Evolutionary conservation across 1,140 invertebrate species (phyloP).

Genomic region (Drosophila aff.): DNA sequence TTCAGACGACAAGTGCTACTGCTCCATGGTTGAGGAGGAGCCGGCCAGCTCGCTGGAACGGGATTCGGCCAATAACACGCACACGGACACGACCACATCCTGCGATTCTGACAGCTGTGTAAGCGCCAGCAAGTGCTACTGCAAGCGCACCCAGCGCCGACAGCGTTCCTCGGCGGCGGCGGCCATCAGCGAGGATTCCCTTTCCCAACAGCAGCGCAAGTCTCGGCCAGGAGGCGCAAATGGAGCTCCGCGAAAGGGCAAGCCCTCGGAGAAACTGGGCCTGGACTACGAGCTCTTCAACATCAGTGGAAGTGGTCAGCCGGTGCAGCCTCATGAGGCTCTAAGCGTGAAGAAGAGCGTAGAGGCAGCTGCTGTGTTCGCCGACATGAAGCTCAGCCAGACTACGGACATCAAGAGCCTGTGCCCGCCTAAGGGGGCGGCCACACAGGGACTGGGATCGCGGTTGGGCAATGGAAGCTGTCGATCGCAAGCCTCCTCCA

Average conservation of each 20-base stretch:
- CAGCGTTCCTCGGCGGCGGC: slow-evolving; percentile 40
- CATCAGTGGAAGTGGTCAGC: slow-evolving; percentile 84
- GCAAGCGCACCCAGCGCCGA: slow-evolving; percentile 86
- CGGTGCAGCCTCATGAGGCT: slow-evolving; percentile 88
- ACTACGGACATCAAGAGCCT: slow-evolving; percentile 84
- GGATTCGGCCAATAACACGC: slow-evolving; percentile 62
- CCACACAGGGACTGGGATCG: background rate
- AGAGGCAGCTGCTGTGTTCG: slow-evolving; percentile 94
- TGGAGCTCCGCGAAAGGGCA: slow-evolving; percentile 38
- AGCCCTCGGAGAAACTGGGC: slow-evolving; percentile 88
- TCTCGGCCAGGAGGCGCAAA: slow-evolving; percentile 18
- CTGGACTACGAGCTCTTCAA: slow-evolving; percentile 89
- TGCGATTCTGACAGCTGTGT: slow-evolving; percentile 95
- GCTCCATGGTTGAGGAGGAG: slow-evolving; percentile 86
- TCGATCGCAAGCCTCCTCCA: slow-evolving; percentile 57
- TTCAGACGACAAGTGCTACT: slow-evolving; percentile 89
- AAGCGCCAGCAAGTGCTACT: slow-evolving; percentile 96
- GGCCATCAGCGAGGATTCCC: slow-evolving; percentile 60
- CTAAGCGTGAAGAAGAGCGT: slow-evolving; percentile 94
- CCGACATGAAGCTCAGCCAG: slow-evolving; percentile 87
- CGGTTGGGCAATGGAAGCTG: slow-evolving; percentile 52
- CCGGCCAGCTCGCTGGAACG: slow-evolving; percentile 74
- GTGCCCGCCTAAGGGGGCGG: slow-evolving; percentile 42
- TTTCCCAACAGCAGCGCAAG: slow-evolving; percentile 69
- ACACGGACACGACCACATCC: slow-evolving; percentile 87